Base-by-base conservation (phyloP, 1,140 invertebrate genomes). In the Hyposmocoma kahamanoa region DNA sequence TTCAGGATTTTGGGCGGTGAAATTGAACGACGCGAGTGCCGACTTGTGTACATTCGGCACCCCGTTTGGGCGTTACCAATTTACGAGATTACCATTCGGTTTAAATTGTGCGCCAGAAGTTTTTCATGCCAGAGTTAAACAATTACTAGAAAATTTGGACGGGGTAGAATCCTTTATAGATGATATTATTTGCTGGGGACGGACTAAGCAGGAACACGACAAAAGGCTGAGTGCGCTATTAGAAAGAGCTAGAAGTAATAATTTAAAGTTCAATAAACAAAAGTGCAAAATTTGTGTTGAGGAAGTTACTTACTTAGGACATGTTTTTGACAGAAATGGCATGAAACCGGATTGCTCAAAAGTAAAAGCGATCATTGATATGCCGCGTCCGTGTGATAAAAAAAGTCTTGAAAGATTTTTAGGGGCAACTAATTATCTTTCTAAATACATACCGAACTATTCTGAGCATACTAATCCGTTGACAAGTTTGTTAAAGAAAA, bases 101-200 rank as follows among this genome's bases (percentile, higher is more conserved):
- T 54, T 71, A 17, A 56, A 53, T 22, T 51, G 38, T 13, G 54
- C 61, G 13, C 38, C 52, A n/a, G 60, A 70, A 48, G 55, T 70
- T 20, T 70, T 67, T 34, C 67, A 67, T 15, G 24, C 24, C 2
- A 56, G 47, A 42, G 26, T 56, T 5, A 30, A 22, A 10, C 38
- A 41, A 41, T 13, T 43, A 10, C 8, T 34, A 11, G 46, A 49
- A 42, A 28, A 10, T 42, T 26, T 53, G 18, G 53, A 56, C 11
- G 56, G 57, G 6, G 47, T 57, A n/a, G 46, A 56, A 13, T 49
- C 38, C 21, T 63, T 56, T 36, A 62, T 78, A 17, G 76, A 86
- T 46, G 81, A 84, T 47, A 57, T 84, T 19, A 55, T 84, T 3
- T 44, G 72, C 9, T 70, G 54, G 53, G 74, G 67, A 9, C 55